Base-by-base conservation (phyloP, 2,888 invertebrate species). In the Omphaloscelis lunosa region DNA sequence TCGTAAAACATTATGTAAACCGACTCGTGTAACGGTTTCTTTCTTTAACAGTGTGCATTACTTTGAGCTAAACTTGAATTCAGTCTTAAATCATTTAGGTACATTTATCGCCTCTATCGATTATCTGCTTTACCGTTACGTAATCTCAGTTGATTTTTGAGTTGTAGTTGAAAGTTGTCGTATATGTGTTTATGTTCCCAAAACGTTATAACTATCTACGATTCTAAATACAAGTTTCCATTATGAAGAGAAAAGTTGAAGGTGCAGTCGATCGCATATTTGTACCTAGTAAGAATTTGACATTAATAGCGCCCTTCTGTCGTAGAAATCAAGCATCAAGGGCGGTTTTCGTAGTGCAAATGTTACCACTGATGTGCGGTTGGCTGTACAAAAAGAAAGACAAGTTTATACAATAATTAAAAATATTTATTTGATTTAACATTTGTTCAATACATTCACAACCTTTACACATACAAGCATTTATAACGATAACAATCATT, bases 391-490 rank as follows among this genome's bases (percentile, higher is more conserved):
- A 51, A 23, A 51, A 51, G 2, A 51, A 20, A 51, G 51, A 56
- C 41, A 67, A 53, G 23, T 48, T n/a, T 56, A 75, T 17, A 34
- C 65, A 74, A 74, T 79, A 58, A 71, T 72, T 85, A 67, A 82
- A 89, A 88, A 88, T 80, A 80, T 80, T 81, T 75, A 83, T 83
- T 85, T 79, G 61, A 87, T 88, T 86, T 70, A 77, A 70, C 76
- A 81, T 84, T 80, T 80, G 65, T 79, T 79, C 83, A 74, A 45
- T 81, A 85, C 90, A 90, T 89, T 91, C 91, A 91, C 90, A 91
- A 91, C 92, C 90, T 79, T 89, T 75, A 67, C 77, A 88, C 77
- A 86, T 48, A 79, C 82, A 86, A 80, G 66, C 80, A 84, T 81
- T 82, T 80, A 80, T 65, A 76, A 75, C 65, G 58, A 77, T 70